These are phyloP conservation scores for Drosophila ustulata DNA, from an alignment of 2,888 invertebrate species.

Conservation along the genomic window DNA sequence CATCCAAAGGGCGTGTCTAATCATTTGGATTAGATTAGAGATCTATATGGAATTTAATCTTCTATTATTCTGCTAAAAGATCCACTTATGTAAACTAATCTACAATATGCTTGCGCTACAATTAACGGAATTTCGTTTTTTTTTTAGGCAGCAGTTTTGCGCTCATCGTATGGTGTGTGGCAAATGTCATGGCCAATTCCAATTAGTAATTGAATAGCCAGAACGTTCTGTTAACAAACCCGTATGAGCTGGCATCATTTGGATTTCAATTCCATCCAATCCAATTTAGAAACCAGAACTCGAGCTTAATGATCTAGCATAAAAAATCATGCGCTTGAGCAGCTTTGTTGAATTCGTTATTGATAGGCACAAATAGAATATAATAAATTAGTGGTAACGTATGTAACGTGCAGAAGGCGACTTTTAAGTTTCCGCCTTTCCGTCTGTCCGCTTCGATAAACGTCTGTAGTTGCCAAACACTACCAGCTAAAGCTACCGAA, in stretches of 20 bases:
- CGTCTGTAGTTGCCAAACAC: no score
- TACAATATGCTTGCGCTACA: not conserved
- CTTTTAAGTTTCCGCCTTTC: not conserved
- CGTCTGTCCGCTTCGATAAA: no score
- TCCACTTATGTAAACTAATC: not conserved
- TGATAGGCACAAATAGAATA: not conserved
- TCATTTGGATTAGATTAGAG: not conserved
- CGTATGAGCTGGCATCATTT: conserved; percentile 1
- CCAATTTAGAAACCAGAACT: not conserved
- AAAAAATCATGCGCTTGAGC: not conserved
- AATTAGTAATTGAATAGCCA: conserved; percentile 1
- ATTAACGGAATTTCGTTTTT: not conserved
- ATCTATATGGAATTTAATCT: not conserved
- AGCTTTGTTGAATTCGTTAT: not conserved
- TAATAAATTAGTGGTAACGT: not conserved
- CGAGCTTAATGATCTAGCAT: not conserved
- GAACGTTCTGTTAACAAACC: conserved; percentile 1
- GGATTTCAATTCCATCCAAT: not conserved
- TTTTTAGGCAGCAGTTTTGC: not conserved
- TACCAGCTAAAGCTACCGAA: no score
- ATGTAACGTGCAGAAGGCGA: not conserved
- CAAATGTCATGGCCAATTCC: conserved; percentile 1
- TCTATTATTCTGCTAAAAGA: not conserved
- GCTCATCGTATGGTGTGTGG: not conserved
- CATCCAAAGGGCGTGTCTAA: conserved; percentile 4